These are phyloP conservation scores for Syngnathus scovelli DNA, from an alignment of 2,113 vertebrate species.

Conservation along the genomic window DNA sequence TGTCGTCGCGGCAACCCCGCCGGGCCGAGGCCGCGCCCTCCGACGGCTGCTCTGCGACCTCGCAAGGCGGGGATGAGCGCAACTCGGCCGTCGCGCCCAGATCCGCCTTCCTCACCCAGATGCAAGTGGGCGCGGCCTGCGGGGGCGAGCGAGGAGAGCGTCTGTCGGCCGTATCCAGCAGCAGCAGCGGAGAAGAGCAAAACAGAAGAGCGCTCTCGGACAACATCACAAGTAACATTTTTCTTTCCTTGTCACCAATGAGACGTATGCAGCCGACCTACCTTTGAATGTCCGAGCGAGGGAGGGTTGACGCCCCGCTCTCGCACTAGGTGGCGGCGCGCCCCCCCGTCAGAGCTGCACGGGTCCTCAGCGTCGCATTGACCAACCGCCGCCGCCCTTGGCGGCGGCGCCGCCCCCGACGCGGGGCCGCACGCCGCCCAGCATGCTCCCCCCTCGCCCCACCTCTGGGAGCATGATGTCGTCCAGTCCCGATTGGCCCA, in stretches of 20 bases:
- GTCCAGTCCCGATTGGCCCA: constrained; percentile 72
- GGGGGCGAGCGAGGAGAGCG: constrained; percentile 40
- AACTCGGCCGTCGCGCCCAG: constrained; percentile 70
- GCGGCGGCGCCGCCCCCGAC: constrained; percentile 71
- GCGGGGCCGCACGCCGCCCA: constrained; percentile 86
- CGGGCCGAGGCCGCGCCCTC: constrained; percentile 61
- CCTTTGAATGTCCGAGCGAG: too few species aligned
- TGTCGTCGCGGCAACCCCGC: constrained; percentile 79
- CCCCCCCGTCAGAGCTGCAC: constrained; percentile 50
- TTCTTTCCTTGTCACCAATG: background rate
- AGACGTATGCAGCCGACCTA: too few species aligned
- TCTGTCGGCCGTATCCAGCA: constrained; percentile 60
- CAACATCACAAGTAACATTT: constrained; percentile 62
- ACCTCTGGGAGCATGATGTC: constrained; percentile 88
- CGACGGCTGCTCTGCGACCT: constrained; percentile 72
- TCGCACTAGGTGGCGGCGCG: constrained; percentile 28
- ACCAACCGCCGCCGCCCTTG: constrained; percentile 81
- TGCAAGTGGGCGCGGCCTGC: constrained; percentile 45
- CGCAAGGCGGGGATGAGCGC: constrained; percentile 81
- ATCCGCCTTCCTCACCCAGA: constrained; percentile 75
- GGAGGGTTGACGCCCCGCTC: background rate
- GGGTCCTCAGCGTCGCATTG: constrained; percentile 86
- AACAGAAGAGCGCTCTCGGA: constrained; percentile 79
- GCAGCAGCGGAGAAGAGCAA: constrained; percentile 81
- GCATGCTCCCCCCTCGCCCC: constrained; percentile 84